A percentile compares a stretch with the other conserved stretches of the same genome.
Evolutionary conservation across 2,113 vertebrate genomes (phyloP).

Genomic region (Takifugu bimaculatus): DNA sequence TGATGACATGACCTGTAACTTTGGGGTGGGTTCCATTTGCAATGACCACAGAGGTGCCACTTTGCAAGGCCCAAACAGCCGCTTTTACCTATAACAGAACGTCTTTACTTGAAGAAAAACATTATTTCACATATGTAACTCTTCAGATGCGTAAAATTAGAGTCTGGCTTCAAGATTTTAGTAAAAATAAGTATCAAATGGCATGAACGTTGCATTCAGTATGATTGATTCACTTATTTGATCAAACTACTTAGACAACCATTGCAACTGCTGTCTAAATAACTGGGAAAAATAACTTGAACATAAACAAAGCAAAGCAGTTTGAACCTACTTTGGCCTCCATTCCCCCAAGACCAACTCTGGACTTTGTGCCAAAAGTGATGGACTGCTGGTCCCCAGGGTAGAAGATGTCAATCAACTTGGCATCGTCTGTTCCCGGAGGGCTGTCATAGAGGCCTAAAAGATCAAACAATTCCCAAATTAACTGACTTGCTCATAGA

Average conservation of each 20-base stretch:
- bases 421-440: slow-evolving; percentile 93
- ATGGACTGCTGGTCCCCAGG: slow-evolving; percentile 96
- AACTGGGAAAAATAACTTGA: neutral
- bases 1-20: slow-evolving; percentile 95
- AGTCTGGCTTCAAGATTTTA: too few species aligned
- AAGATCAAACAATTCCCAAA: neutral
- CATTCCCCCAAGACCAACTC: slow-evolving; percentile 97
- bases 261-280: too few species aligned
- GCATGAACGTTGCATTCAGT: too few species aligned
- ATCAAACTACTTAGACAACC: too few species aligned
- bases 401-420: slow-evolving; percentile 95
- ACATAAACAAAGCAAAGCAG: neutral
- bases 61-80: slow-evolving; percentile 93
- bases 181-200: too few species aligned
- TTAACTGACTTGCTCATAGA: neutral
- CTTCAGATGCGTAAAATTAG: too few species aligned
- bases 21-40: slow-evolving; percentile 95
- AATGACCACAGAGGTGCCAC: slow-evolving; percentile 95
- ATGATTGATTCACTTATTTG: too few species aligned
- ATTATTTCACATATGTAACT: neutral
- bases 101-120: neutral
- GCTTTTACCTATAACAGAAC: slow-evolving; percentile 84
- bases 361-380: slow-evolving; percentile 94
- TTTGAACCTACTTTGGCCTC: slow-evolving; percentile 86
- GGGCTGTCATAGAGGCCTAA: slow-evolving; percentile 93